These are phyloP conservation scores for Leptinotarsa juncta DNA, from an alignment of 2,888 invertebrate genomes.

Conservation along the genomic window DNA sequence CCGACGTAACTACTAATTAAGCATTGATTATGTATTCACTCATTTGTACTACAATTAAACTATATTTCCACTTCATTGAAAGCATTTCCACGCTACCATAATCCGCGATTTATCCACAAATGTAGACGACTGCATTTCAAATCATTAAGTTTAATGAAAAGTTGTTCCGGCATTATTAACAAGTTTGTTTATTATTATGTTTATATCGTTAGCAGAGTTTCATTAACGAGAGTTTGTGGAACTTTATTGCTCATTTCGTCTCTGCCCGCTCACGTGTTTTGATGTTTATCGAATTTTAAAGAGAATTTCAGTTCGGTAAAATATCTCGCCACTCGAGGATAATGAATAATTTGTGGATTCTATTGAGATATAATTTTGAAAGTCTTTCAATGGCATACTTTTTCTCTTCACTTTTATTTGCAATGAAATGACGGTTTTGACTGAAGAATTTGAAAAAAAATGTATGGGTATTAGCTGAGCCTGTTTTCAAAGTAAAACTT, in stretches of 20 bases:
- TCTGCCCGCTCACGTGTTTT: slow-evolving; percentile 10
- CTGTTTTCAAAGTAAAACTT: too few species aligned
- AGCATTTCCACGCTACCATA: too few species aligned
- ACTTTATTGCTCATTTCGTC: slow-evolving; percentile 11
- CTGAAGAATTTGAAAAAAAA: too few species aligned
- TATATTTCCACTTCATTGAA: background rate
- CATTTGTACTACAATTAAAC: background rate
- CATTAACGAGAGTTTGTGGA: slow-evolving; percentile 9
- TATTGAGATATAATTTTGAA: background rate
- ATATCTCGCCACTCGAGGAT: background rate
- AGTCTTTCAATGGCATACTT: too few species aligned
- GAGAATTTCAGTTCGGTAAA: background rate
- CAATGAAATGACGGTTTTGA: too few species aligned
- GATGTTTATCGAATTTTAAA: slow-evolving; percentile 9
- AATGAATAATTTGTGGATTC: background rate
- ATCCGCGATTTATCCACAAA: background rate
- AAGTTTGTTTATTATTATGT: slow-evolving; percentile 15
- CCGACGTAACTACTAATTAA: background rate
- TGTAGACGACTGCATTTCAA: background rate
- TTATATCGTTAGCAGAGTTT: slow-evolving; percentile 12
- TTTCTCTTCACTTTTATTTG: background rate
- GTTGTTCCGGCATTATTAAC: slow-evolving; percentile 1
- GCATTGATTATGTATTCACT: background rate
- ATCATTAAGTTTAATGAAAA: background rate
- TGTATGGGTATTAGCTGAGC: too few species aligned